Evolutionary conservation across 2,888 invertebrate species (phyloP).

Genomic region (Drosophila yooni): DNA sequence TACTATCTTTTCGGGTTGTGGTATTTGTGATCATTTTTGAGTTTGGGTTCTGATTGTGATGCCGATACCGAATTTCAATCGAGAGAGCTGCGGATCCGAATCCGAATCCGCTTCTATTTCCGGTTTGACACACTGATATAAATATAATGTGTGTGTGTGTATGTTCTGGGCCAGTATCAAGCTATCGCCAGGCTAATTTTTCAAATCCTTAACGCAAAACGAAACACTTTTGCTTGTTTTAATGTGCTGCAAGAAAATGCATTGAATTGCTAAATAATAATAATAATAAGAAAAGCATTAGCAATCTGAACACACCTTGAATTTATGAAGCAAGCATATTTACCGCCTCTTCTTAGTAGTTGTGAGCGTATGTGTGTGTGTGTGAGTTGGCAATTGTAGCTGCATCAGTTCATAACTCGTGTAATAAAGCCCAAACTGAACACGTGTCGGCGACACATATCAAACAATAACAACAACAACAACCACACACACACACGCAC

Average conservation of each 20-base stretch:
- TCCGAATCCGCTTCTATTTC: neutral
- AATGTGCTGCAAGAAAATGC: slow-evolving; percentile 37
- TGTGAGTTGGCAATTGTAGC: slow-evolving; percentile 1
- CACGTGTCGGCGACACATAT: slow-evolving; percentile 78
- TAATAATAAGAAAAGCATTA: slow-evolving; percentile 2
- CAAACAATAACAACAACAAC: slow-evolving; percentile 33
- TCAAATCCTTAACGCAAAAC: neutral
- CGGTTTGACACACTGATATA: neutral
- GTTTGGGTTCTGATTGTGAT: neutral
- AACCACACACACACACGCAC: neutral
- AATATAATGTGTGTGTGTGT: neutral
- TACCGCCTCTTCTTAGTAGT: slow-evolving; percentile 8
- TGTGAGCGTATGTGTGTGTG: neutral
- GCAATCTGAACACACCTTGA: slow-evolving; percentile 23
- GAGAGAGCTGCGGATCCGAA: neutral
- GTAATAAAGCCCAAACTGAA: slow-evolving; percentile 63
- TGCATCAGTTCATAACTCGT: slow-evolving; percentile 56
- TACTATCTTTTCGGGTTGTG: too few relatives aligned
- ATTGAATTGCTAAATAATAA: slow-evolving; percentile 11
- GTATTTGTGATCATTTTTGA: too few relatives aligned
- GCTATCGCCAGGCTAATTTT: neutral
- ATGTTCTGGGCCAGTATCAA: neutral
- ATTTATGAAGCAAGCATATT: slow-evolving; percentile 35
- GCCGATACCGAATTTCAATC: neutral
- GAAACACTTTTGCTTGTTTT: slow-evolving; percentile 3